Evolutionary conservation across 2,113 vertebrate species (phyloP).

Genomic region (Crotophaga sulcirostris): DNA sequence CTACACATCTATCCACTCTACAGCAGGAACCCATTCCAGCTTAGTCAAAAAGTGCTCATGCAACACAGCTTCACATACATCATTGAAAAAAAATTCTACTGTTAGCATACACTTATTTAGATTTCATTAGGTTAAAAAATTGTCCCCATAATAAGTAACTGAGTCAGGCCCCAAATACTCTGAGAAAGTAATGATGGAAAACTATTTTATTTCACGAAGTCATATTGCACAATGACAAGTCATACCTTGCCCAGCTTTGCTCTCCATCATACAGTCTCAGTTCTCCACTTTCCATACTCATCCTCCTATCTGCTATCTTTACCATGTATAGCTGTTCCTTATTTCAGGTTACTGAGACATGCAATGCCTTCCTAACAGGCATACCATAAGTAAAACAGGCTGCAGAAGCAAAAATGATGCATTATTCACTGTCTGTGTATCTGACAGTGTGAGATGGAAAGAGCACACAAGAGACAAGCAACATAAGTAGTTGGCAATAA

Average conservation of each 20-base stretch:
- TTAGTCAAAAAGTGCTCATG: slow-evolving; percentile 39
- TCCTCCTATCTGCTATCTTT: slow-evolving; percentile 47
- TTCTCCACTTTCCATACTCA: slow-evolving; percentile 56
- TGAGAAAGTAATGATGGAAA: neutral
- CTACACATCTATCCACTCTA: slow-evolving; percentile 11
- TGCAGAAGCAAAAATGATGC: slow-evolving; percentile 58
- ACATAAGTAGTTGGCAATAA: slow-evolving; percentile 67
- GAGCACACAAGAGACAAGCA: slow-evolving; percentile 65
- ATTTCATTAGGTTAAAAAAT: neutral
- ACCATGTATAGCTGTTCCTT: slow-evolving; percentile 34
- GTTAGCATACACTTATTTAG: slow-evolving; percentile 2
- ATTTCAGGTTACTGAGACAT: slow-evolving; percentile 56
- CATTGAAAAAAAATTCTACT: neutral
- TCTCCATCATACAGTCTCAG: slow-evolving; percentile 8
- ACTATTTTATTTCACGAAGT: slow-evolving; percentile 3
- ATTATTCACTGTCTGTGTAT: slow-evolving; percentile 56
- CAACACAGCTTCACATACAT: slow-evolving; percentile 25
- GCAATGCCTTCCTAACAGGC: slow-evolving; percentile 55
- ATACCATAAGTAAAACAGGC: slow-evolving; percentile 54
- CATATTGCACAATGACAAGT: neutral
- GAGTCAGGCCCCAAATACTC: neutral
- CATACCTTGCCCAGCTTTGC: slow-evolving; percentile 38
- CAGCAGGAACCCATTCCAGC: slow-evolving; percentile 28
- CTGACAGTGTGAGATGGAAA: slow-evolving; percentile 67
- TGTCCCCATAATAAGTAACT: neutral